Evolutionary conservation across 64 coral and sea anemone genomes (phyloP).

Genomic region (Dendrophyllia cribrosa): DNA sequence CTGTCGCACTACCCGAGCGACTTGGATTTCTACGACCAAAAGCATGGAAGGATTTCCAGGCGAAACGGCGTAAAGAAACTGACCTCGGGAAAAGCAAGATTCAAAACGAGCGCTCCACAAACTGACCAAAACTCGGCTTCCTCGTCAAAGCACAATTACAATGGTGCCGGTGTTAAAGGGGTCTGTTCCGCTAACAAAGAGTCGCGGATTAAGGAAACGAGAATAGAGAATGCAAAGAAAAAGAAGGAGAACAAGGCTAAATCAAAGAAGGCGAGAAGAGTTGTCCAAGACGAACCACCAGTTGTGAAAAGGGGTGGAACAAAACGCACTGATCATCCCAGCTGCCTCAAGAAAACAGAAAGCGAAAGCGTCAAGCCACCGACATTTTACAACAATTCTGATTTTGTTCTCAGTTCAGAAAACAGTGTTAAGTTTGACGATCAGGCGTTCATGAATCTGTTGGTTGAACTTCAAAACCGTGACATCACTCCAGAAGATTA

Average conservation of each 20-base stretch:
- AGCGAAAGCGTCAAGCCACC: neutral
- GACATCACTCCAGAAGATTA: constrained; percentile 95
- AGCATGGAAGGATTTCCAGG: constrained; percentile 21
- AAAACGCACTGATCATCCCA: neutral
- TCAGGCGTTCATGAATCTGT: constrained; percentile 45
- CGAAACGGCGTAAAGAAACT: constrained; percentile 3
- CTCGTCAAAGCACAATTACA: neutral
- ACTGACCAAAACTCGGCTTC: neutral
- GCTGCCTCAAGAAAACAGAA: neutral
- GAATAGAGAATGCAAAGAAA: neutral
- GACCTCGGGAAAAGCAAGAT: neutral
- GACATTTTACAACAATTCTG: constrained; percentile 27
- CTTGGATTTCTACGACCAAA: constrained; percentile 58
- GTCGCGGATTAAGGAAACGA: neutral
- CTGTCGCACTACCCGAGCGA: constrained; percentile 13
- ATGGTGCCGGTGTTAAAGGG: neutral
- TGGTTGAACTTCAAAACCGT: constrained; percentile 81
- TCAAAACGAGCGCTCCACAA: neutral
- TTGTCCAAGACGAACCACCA: neutral
- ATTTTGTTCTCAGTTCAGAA: constrained; percentile 37
- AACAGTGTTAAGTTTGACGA: constrained; percentile 51
- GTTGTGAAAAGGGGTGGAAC: neutral
- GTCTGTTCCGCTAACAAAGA: neutral
- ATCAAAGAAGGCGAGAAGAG: neutral
- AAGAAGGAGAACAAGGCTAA: constrained; percentile 18